Base-by-base conservation (phyloP, 92 coral and sea anemone species). In the Zoanthus sociatus region DNA sequence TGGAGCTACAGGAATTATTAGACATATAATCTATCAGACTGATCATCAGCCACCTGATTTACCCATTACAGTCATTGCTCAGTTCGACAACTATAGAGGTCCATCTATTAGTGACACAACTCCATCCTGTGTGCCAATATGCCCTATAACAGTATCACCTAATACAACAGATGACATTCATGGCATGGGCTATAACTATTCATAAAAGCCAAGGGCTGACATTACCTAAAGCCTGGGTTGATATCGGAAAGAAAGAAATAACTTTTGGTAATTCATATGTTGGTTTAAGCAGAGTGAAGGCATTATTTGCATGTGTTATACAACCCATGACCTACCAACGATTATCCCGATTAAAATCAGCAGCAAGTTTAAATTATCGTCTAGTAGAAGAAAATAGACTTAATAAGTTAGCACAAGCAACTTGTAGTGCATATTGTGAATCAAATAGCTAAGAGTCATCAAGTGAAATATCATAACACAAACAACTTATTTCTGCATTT, bases 111-210 rank as follows among this genome's bases (percentile, higher is more conserved):
- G 82, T 78, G 68, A 78, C 48, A 56, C 73, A 58, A 37, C 67
- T 71, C 88, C 93, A 87, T 88, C 89, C 53, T 91, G 86, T 66
- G 94, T 91, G 51, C 92, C 94, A 48, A 91, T 91, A 76, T 78
- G 85, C 68, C 94, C 94, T 26, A 77, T 91, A 18, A 84, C 91
- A 58, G 92, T 88, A 70, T 82, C 86, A 37, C 63, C 73, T 82
- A 66, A 68, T 66, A 33, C 32, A 48, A 82, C 86, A 82, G 86
- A 82, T 71, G 76, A 56, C 53, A 56, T 44, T 66, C 86, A 64
- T 82, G 73, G 53, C 86, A 60, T 75, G 61, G 79, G 42, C 79
- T 75, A 75, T 75, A 75, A 75, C 79, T 75, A 75, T 48, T 75
- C 79, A 75, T 50, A 75, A 75, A 75, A 75, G 79, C 79, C 79